These are phyloP conservation scores for Nysson spinosus DNA, from an alignment of 2,888 invertebrate species.

Conservation along the genomic window DNA sequence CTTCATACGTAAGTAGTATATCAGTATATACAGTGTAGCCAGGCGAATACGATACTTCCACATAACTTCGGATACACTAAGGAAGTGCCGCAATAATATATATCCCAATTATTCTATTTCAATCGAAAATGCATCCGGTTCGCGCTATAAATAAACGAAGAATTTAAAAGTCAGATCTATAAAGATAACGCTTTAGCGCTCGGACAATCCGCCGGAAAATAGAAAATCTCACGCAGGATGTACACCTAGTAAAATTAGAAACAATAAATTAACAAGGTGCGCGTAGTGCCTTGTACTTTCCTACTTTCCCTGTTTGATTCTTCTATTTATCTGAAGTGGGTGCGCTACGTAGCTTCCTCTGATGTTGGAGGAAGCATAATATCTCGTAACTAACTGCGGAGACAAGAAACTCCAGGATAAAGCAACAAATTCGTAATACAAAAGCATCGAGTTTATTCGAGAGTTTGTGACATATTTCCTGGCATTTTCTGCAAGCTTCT, in stretches of 20 bases:
- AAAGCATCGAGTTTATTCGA: background rate
- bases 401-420: conserved; percentile 15
- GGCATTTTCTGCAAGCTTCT: background rate
- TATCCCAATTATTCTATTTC: too few species aligned
- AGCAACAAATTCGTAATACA: conserved; percentile 21
- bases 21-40: too few species aligned
- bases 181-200: too few species aligned
- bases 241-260: conserved; percentile 13
- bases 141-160: too few species aligned
- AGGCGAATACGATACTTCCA: too few species aligned
- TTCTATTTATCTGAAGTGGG: conserved; percentile 13
- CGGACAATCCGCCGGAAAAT: too few species aligned
- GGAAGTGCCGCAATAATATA: too few species aligned
- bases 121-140: too few species aligned
- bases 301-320: conserved; percentile 6
- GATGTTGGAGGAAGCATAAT: conserved; percentile 20
- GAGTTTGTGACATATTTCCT: background rate
- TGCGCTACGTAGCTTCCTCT: conserved; percentile 12
- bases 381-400: conserved; percentile 3
- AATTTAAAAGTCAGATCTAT: too few species aligned
- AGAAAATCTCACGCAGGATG: background rate
- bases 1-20: too few species aligned
- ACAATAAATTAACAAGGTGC: conserved; percentile 11
- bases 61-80: too few species aligned
- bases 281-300: background rate